These are phyloP conservation scores for Drosophila aldrichi DNA, from an alignment of 2,888 invertebrate genomes.

Conservation along the genomic window DNA sequence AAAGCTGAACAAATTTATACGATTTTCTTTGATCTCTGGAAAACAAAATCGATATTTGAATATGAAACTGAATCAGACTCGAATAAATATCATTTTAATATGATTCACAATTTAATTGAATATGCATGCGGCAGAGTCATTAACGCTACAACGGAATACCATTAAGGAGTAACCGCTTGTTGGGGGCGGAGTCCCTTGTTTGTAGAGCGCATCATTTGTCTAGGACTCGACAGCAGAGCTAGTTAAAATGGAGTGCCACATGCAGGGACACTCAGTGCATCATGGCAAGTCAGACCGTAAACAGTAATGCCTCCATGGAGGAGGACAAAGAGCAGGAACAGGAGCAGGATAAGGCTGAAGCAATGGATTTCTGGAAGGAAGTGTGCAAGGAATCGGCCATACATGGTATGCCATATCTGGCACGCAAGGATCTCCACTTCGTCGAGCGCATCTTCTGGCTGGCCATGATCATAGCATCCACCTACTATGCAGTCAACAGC, in stretches of 20 bases:
- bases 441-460: constrained; percentile 81
- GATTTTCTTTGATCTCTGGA: background rate
- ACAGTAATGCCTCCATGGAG: background rate
- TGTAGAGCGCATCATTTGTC: constrained; percentile 32
- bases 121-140: constrained; percentile 58
- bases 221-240: background rate
- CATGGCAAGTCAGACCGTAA: constrained; percentile 37
- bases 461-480: constrained; percentile 61
- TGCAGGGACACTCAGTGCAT: constrained; percentile 33
- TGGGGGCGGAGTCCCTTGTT: constrained; percentile 8
- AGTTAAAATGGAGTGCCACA: constrained; percentile 19
- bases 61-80: too few relatives aligned
- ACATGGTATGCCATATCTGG: constrained; percentile 82
- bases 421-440: constrained; percentile 76
- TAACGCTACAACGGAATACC: constrained; percentile 36
- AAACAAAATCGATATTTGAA: background rate
- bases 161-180: constrained; percentile 31
- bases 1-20: background rate
- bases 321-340: background rate
- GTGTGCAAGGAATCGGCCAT: constrained; percentile 76
- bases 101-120: constrained; percentile 37
- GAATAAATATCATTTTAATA: background rate
- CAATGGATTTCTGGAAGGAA: constrained; percentile 46
- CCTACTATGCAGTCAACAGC: constrained; percentile 70
- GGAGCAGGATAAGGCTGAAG: background rate